Evolutionary conservation across 2,888 invertebrate species (phyloP).

Genomic region (Drosophila kokeensis): DNA sequence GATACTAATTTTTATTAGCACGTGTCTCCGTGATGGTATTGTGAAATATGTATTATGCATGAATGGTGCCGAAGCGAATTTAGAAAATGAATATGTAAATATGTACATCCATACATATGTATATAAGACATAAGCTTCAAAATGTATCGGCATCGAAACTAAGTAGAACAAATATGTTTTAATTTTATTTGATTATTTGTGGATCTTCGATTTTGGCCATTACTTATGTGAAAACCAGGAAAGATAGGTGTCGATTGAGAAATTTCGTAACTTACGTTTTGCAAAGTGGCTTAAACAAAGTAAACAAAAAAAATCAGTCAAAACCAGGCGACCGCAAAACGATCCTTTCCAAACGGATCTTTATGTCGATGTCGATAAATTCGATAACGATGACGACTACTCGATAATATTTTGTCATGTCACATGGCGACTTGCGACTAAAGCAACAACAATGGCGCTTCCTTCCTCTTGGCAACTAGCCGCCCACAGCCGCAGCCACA

Average conservation of each 20-base stretch:
- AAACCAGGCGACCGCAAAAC: not conserved
- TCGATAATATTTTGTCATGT: constrained; percentile 41
- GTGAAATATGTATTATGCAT: constrained; percentile 19
- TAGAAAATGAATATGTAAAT: not conserved
- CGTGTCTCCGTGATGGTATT: not conserved
- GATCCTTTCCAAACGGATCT: constrained; percentile 19
- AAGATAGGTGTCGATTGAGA: not conserved
- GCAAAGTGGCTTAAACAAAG: not conserved
- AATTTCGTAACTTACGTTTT: not conserved
- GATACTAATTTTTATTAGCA: constrained; percentile 6
- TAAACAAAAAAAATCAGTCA: not conserved
- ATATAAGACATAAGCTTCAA: not conserved
- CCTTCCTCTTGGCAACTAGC: constrained; percentile 32
- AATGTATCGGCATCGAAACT: not conserved
- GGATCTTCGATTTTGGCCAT: not conserved
- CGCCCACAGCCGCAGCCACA: constrained; percentile 17
- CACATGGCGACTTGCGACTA: constrained; percentile 23
- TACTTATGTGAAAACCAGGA: not conserved
- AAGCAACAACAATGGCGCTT: constrained; percentile 28
- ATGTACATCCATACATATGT: not conserved
- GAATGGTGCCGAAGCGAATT: constrained; percentile 1
- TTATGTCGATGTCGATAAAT: constrained; percentile 10
- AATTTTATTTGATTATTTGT: not conserved
- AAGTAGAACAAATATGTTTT: not conserved
- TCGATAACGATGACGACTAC: constrained; percentile 28